These are phyloP conservation scores for Ectobius pallidus DNA, from an alignment of 2,888 invertebrate species.

Conservation along the genomic window DNA sequence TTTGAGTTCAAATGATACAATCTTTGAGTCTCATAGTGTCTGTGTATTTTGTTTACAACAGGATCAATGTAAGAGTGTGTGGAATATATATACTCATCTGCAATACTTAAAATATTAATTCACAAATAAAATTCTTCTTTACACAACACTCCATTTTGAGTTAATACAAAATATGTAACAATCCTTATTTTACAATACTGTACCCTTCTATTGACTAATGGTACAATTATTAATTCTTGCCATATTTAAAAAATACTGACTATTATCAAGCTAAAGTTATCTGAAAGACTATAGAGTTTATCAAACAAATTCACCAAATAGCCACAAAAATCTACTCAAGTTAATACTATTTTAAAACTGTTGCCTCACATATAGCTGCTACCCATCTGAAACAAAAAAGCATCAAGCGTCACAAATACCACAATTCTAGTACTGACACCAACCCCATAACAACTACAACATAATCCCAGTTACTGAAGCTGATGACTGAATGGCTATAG, in stretches of 20 bases:
- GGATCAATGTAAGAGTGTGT: too few relatives aligned
- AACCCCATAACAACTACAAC: too few relatives aligned
- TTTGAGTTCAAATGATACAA: too few relatives aligned
- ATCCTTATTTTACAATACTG: constrained; percentile 1
- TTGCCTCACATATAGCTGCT: constrained; percentile 49
- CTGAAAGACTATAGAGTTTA: not conserved
- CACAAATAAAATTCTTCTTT: not conserved
- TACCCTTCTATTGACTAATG: not conserved
- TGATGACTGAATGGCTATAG: too few relatives aligned
- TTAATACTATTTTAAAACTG: constrained; percentile 48
- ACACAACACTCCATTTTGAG: constrained; percentile 5
- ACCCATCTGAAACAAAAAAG: constrained; percentile 48
- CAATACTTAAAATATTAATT: too few relatives aligned
- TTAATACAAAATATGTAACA: constrained; percentile 6
- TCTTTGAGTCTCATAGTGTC: too few relatives aligned
- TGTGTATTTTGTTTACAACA: too few relatives aligned
- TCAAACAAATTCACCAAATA: not conserved
- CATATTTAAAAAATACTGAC: not conserved
- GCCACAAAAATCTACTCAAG: not conserved
- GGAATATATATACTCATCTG: too few relatives aligned
- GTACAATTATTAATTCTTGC: not conserved
- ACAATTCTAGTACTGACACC: not conserved
- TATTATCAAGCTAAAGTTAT: not conserved
- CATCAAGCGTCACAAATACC: not conserved
- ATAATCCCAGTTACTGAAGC: too few relatives aligned